These are phyloP conservation scores for Oscheius myriophilus DNA, from an alignment of 2,888 invertebrate species.

Conservation along the genomic window DNA sequence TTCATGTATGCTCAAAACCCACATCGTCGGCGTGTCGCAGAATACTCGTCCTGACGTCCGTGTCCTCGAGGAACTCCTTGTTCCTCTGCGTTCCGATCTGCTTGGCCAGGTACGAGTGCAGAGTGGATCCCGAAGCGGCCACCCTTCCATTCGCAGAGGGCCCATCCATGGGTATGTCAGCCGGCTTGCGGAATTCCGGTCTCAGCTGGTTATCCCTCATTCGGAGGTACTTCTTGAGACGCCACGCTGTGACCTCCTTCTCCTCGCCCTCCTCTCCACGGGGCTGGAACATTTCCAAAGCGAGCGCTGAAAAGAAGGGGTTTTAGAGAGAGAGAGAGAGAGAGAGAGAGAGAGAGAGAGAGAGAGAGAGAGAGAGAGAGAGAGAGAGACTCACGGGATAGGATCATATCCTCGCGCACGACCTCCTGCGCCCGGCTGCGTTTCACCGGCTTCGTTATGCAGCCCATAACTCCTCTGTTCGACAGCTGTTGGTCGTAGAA, in stretches of 20 bases:
- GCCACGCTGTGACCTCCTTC: slow-evolving; percentile 67
- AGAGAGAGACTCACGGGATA: slow-evolving; percentile 79
- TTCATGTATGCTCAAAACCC: no score
- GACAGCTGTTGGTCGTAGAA: slow-evolving; percentile 89
- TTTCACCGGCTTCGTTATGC: slow-evolving; percentile 77
- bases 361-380: slow-evolving; percentile 7
- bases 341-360: slow-evolving; percentile 79
- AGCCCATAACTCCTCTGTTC: slow-evolving; percentile 86
- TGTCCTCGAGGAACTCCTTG: slow-evolving; percentile 63
- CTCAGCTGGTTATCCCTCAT: slow-evolving; percentile 70
- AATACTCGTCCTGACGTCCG: slow-evolving; percentile 67
- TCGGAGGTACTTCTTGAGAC: slow-evolving; percentile 64
- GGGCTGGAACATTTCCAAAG: slow-evolving; percentile 90
- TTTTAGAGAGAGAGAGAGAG: no score
- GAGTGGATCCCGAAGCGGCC: slow-evolving; percentile 82
- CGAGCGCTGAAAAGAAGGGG: slow-evolving; percentile 76
- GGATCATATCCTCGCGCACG: slow-evolving; percentile 88
- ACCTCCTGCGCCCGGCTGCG: slow-evolving; percentile 79
- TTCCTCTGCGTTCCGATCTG: slow-evolving; percentile 82
- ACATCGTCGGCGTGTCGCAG: slow-evolving; percentile 68
- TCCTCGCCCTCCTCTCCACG: slow-evolving; percentile 74
- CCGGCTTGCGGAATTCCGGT: slow-evolving; percentile 73
- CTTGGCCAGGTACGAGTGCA: slow-evolving; percentile 94
- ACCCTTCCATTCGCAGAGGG: slow-evolving; percentile 72
- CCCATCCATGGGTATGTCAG: slow-evolving; percentile 75